phyloP scores from a whole-genome alignment of 2,797 vertebrate genomes.

The Phylloscopus collybita region DNA sequence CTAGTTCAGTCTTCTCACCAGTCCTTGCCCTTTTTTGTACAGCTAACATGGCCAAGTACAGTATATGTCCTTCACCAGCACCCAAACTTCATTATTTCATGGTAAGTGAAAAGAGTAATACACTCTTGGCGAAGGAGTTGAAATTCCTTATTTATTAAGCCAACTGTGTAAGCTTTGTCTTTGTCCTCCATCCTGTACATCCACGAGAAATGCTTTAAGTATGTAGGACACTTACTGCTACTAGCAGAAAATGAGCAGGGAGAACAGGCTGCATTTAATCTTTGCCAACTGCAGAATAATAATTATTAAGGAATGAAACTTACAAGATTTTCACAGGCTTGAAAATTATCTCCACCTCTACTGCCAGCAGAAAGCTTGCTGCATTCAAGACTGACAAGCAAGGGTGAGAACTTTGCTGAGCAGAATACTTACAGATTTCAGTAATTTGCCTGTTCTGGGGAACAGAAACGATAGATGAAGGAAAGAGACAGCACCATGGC shows the following conservation, averaged over 20 bases:
- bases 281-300: background rate
- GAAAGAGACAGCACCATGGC: constrained; percentile 40
- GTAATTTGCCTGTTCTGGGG: constrained; percentile 3
- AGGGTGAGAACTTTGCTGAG: constrained; percentile 37
- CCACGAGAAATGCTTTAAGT: background rate
- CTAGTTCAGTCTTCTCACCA: background rate
- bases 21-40: background rate
- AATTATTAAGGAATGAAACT: constrained; percentile 42
- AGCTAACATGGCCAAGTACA: background rate
- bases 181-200: background rate
- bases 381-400: constrained; percentile 40
- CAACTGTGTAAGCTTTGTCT: background rate
- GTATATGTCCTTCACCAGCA: background rate
- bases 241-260: constrained; percentile 23
- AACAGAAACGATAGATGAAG: background rate
- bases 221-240: background rate
- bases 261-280: constrained; percentile 10
- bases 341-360: constrained; percentile 32
- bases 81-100: background rate
- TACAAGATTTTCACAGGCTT: constrained; percentile 38
- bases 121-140: background rate
- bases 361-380: constrained; percentile 22
- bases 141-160: background rate
- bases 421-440: constrained; percentile 45
- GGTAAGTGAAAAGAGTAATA: background rate